Conservation (phyloP, 2,888 invertebrate species). For the Enchytraeus crypticus region DNA sequence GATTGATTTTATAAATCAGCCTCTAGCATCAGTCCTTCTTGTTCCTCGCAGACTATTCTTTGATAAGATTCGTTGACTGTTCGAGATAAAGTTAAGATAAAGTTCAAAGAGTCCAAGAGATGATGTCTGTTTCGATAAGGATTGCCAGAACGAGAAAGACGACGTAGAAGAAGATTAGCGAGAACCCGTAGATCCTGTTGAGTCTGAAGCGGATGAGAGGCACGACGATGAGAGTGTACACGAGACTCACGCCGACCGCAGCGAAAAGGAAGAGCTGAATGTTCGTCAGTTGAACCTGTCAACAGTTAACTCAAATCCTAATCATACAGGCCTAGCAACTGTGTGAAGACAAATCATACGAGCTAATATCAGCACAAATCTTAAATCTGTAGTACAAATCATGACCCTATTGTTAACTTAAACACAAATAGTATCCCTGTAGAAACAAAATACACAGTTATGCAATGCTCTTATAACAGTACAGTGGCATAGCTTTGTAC, state of each 20-base stretch:
- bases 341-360: background rate
- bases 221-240: conserved; percentile 47
- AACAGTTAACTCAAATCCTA: background rate
- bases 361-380: background rate
- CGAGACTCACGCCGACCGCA: conserved; percentile 10
- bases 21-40: too few relatives aligned
- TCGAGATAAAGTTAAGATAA: too few relatives aligned
- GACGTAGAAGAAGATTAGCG: conserved; percentile 51
- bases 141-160: conserved; percentile 53
- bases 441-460: too few relatives aligned
- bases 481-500: too few relatives aligned
- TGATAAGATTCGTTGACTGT: too few relatives aligned
- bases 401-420: too few relatives aligned
- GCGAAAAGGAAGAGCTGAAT: conserved; percentile 19
- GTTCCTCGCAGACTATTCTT: too few relatives aligned
- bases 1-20: too few relatives aligned
- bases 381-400: background rate
- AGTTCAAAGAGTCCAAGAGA: too few relatives aligned
- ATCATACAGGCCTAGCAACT: background rate
- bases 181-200: conserved; percentile 51
- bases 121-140: conserved; percentile 50
- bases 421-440: too few relatives aligned
- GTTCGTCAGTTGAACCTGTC: conserved; percentile 14
- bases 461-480: too few relatives aligned
- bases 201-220: conserved; percentile 51